Conservation (phyloP, 2,888 invertebrate species). For the Lasioglossum calceatum region DNA sequence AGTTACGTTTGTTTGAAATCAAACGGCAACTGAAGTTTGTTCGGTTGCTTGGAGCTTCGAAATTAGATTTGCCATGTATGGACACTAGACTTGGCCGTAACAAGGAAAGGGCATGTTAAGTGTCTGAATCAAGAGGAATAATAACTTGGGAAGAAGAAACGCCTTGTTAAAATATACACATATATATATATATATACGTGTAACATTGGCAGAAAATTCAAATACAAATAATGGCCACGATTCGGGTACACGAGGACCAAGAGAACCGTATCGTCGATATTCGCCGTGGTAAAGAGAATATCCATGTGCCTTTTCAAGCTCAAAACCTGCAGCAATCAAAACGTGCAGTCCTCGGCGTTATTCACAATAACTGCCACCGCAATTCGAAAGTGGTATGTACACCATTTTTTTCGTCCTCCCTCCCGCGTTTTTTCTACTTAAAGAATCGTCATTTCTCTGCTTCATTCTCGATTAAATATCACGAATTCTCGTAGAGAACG, state of each 20-base stretch:
- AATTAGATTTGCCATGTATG: conserved; percentile 72
- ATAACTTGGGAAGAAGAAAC: conserved; percentile 23
- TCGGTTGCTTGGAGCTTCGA: conserved; percentile 72
- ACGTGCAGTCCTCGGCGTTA: conserved; percentile 88
- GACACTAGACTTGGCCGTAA: conserved; percentile 51
- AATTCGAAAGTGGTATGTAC: conserved; percentile 86
- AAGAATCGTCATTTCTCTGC: background rate
- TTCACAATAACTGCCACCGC: conserved; percentile 87
- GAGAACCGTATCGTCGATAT: conserved; percentile 87
- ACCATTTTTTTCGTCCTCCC: conserved; percentile 10
- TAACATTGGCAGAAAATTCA: conserved; percentile 44
- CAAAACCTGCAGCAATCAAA: conserved; percentile 81
- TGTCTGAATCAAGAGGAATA: conserved; percentile 43
- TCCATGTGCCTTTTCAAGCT: conserved; percentile 80
- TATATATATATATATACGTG: background rate
- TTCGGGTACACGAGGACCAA: conserved; percentile 91
- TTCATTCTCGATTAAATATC: background rate
- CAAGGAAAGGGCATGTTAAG: conserved; percentile 55
- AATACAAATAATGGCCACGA: conserved; percentile 87
- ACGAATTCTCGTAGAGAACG: background rate
- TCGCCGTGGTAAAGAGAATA: conserved; percentile 86
- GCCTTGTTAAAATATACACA: conserved; percentile 30
- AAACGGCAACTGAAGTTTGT: conserved; percentile 78
- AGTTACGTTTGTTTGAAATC: conserved; percentile 79
- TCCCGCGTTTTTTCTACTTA: conserved; percentile 56